A percentile compares a stretch with the other conserved stretches of the same genome.
Conservation (phyloP, 2,797 vertebrate genomes). For the Tinamus major region DNA sequence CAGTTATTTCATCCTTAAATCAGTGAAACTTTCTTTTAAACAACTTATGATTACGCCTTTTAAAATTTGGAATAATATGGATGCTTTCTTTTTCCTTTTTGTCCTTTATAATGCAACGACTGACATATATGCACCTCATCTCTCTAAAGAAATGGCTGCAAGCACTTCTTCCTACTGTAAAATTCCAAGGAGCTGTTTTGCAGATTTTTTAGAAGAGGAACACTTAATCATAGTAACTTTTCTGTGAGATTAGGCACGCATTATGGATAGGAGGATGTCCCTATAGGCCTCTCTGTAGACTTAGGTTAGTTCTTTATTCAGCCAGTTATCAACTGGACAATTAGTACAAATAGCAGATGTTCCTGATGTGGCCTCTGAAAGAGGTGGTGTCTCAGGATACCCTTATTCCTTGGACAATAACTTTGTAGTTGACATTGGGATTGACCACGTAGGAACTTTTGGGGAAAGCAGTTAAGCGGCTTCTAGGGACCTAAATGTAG, state of each 20-base stretch:
- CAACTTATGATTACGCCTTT: neutral
- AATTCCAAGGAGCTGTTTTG: neutral
- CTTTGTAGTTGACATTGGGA: neutral
- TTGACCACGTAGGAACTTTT: neutral
- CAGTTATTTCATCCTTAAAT: neutral
- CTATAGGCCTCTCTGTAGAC: neutral
- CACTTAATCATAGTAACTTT: neutral
- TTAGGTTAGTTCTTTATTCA: neutral
- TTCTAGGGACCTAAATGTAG: neutral
- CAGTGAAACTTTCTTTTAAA: constrained; percentile 7
- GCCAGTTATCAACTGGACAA: neutral
- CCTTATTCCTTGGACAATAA: neutral
- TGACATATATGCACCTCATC: neutral
- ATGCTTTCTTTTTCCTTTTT: neutral
- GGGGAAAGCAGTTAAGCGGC: neutral
- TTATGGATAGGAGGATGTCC: neutral
- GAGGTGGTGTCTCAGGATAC: neutral
- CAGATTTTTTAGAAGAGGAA: neutral
- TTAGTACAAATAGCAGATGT: neutral
- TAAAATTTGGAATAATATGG: neutral
- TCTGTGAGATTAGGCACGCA: neutral
- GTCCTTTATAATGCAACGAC: neutral
- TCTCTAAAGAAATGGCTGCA: neutral
- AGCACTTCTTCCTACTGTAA: neutral
- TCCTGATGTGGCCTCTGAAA: neutral